Conservation (phyloP, 1,140 invertebrate genomes). For the Musca domestica region DNA sequence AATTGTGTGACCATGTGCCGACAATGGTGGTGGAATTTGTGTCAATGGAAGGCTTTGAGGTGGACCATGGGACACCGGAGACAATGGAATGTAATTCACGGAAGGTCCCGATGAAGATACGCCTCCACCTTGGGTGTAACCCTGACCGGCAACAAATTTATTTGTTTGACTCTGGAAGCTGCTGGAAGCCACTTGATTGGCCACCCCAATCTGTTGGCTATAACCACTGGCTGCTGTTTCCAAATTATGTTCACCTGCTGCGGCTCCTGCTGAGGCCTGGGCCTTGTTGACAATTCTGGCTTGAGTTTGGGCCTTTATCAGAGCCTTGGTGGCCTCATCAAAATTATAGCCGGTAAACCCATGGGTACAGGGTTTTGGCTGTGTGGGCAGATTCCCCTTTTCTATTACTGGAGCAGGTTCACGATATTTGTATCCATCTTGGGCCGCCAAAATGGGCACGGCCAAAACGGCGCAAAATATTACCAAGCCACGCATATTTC, state of each 20-base stretch:
- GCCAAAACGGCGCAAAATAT: too few relatives aligned
- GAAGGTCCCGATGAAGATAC: too few relatives aligned
- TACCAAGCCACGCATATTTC: too few relatives aligned
- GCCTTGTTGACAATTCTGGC: slow-evolving; percentile 32
- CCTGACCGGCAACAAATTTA: neutral
- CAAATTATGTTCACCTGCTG: slow-evolving; percentile 16
- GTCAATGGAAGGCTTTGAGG: neutral
- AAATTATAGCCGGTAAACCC: neutral
- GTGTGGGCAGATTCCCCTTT: too few relatives aligned
- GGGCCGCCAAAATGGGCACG: too few relatives aligned
- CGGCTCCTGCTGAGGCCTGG: too few relatives aligned
- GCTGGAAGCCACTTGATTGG: neutral
- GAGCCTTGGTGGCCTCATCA: neutral
- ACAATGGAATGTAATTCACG: too few relatives aligned
- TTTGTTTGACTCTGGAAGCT: too few relatives aligned
- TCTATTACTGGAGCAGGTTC: too few relatives aligned
- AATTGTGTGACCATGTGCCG: neutral
- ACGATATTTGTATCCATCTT: too few relatives aligned
- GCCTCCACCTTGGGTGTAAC: neutral
- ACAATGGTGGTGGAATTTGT: neutral
- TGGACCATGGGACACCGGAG: too few relatives aligned
- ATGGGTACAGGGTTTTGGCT: slow-evolving; percentile 5
- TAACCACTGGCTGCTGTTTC: slow-evolving; percentile 22
- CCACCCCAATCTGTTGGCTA: slow-evolving; percentile 12
- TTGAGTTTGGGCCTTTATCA: slow-evolving; percentile 28